phyloP scores from a whole-genome alignment of 1,140 invertebrate species.

The Hypothenemus hampei region DNA sequence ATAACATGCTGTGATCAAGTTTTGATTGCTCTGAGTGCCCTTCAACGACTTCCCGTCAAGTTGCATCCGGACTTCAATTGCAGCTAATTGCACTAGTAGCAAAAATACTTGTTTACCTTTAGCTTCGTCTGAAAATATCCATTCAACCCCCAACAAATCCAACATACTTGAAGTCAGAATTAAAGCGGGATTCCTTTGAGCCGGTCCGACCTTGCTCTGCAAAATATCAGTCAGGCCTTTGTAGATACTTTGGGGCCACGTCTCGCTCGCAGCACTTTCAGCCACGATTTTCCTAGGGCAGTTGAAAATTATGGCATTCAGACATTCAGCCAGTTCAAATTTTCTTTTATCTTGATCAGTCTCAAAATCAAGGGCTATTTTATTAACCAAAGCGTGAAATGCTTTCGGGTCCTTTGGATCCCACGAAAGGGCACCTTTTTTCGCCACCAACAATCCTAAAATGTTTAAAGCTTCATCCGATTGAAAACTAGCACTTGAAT shows the following conservation, averaged over 20 bases:
- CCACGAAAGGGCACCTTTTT: slow-evolving; percentile 69
- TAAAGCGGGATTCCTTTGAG: slow-evolving; percentile 81
- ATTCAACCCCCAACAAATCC: slow-evolving; percentile 78
- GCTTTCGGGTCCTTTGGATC: slow-evolving; percentile 62
- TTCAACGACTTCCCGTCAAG: slow-evolving; percentile 81
- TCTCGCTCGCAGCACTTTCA: slow-evolving; percentile 59
- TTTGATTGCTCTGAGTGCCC: slow-evolving; percentile 66
- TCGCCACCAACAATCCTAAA: slow-evolving; percentile 63
- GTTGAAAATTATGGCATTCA: slow-evolving; percentile 69
- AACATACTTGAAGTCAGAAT: slow-evolving; percentile 75
- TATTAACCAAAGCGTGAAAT: slow-evolving; percentile 77
- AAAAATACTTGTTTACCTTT: slow-evolving; percentile 78
- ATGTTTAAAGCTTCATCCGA: slow-evolving; percentile 79
- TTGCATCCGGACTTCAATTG: slow-evolving; percentile 89
- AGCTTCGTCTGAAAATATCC: slow-evolving; percentile 71
- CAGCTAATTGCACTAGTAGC: slow-evolving; percentile 76
- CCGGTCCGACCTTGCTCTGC: slow-evolving; percentile 78
- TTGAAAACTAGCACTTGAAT: slow-evolving; percentile 78
- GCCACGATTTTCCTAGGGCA: slow-evolving; percentile 61
- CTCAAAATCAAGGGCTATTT: slow-evolving; percentile 80
- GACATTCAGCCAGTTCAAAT: slow-evolving; percentile 74
- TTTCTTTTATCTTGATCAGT: slow-evolving; percentile 81
- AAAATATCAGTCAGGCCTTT: slow-evolving; percentile 77
- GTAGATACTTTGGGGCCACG: slow-evolving; percentile 72
- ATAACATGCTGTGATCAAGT: slow-evolving; percentile 79